Evolutionary conservation across 2,797 vertebrate genomes (phyloP), one percentile per base, ranked within the genome.

Genomic region (Hipposideros larvatus): DNA sequence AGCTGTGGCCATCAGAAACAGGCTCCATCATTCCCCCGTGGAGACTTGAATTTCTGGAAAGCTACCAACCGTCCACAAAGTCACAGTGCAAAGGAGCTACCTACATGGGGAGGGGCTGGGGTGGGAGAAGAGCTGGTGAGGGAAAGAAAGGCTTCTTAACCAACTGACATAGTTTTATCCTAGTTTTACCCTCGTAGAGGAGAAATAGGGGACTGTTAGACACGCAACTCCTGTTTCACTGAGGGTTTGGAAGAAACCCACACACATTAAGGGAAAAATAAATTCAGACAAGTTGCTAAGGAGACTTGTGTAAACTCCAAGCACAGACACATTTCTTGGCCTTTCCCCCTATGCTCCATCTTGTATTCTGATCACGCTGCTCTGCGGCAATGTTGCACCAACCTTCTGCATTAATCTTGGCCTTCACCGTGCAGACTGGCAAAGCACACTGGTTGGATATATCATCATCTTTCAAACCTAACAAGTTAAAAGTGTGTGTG

Each of bases 301-400:
- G 98, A 98, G 98, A 98, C 98, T 98, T 97, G 98, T 98, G 98
- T 98, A 98, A 98, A 98, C 98, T 98, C 98, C 82, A 98, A 97
- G 97, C 87, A 16, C 95, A 98, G 98, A 97, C 98, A 98, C 97
- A 98, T 98, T 98, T 98, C 96, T 98, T 98, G 98, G 98, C 98
- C 99, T 98, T 99, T 98, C 98, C 99, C 98, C 99, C 98, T 85
- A 19, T 94, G 91, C 97, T 98, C 98, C 98, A 99, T 99, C 99
- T 99, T 97, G 98, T 98, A 99, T 99, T 99, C 99, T 97, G 98
- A 99, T 99, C 99, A 99, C 99, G 99, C 99, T 98, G 98, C 99
- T 99, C 99, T 99, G 99, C 99, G 98, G 99, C 99, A 99, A 97
- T 98, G 94, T 94, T 98, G 98, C 99, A 99, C 99, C 99, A 99